A percentile compares a stretch with the other conserved stretches of the same genome.
These are phyloP conservation scores for Coptodon rendalli DNA, from an alignment of 2,113 vertebrate species.

Conservation along the genomic window DNA sequence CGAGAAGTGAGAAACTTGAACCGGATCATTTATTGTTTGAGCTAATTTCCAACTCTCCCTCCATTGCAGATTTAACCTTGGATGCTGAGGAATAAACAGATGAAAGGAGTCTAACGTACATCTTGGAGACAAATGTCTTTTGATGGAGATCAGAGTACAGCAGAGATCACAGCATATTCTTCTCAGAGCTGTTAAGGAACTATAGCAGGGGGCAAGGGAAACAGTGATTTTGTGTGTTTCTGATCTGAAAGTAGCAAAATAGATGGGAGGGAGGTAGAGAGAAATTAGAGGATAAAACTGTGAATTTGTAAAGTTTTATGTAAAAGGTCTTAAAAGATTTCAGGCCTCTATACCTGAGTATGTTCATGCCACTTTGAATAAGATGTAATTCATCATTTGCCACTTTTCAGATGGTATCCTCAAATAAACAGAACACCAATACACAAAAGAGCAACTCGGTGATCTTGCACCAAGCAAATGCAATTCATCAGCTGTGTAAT, in stretches of 20 bases:
- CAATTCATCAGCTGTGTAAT: slow-evolving; percentile 10
- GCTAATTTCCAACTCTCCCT: not conserved
- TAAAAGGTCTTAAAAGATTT: not conserved
- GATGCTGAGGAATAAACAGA: not conserved
- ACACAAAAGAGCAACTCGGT: not conserved
- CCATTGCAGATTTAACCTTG: not conserved
- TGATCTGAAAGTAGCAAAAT: not conserved
- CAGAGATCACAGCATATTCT: not conserved
- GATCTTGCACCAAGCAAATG: not conserved
- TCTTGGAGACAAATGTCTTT: not conserved
- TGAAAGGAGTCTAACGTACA: not conserved
- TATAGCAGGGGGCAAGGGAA: not conserved
- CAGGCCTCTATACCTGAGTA: not conserved
- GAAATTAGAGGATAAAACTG: not conserved
- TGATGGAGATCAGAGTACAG: not conserved
- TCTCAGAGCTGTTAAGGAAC: not conserved
- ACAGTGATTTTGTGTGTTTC: not conserved
- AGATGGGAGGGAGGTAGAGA: not conserved
- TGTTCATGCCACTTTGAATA: not conserved
- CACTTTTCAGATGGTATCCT: not conserved
- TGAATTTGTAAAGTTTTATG: not conserved
- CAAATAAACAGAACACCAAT: not conserved
- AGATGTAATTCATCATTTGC: not conserved
- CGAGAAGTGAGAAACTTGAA: not conserved
- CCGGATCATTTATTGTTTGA: not conserved